Evolutionary conservation across 1,140 invertebrate species (phyloP), one percentile per base, ranked within the genome.

Genomic region (Dreissena polymorpha): DNA sequence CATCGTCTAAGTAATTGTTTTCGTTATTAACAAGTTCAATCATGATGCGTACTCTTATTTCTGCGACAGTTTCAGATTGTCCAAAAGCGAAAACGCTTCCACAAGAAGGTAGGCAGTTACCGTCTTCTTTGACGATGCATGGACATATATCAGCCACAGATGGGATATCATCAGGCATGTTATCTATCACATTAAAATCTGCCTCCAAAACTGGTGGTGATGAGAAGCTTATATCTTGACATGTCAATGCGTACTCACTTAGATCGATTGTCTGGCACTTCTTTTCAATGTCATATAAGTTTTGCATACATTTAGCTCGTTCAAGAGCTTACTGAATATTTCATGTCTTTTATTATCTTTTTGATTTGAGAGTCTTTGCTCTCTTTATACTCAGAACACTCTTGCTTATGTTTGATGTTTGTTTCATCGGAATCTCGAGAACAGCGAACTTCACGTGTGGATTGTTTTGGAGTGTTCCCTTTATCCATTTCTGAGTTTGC

Each of bases 31-130:
- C 29, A 13, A 72, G 50, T 50, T 72, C 69, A 50, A 5, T 12
- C n/a, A 72, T 72, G 13, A 72, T 50, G 13, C 69, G 49, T 6
- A 72, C 69, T 53, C 71, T 53, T 13, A 57, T 50, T 51, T 51
- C 69, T 50, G 6, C 49, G 49, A 6, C 13, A 72, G n/a, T n/a
- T n/a, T n/a, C n/a, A n/a, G n/a, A n/a, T n/a, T n/a, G 3, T 72
- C 69, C 69, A 51, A 13, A 72, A 21, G 57, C 73, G 21, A 64
- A 64, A 5, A 64, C 53, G 23, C 73, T 75, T 49, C 57, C 73
- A 64, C 12, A 60, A 12, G 73, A 75, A n/a, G 74, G 74, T 5
- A 77, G n/a, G 53, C 74, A 77, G 23, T 77, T 68, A 3, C 74
- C 74, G 67, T 77, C 74, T 5, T 60, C 25, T 13, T 67, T 12